These are phyloP conservation scores for Drosophila chauvacae DNA, from an alignment of 1,140 invertebrate species.

Conservation along the genomic window DNA sequence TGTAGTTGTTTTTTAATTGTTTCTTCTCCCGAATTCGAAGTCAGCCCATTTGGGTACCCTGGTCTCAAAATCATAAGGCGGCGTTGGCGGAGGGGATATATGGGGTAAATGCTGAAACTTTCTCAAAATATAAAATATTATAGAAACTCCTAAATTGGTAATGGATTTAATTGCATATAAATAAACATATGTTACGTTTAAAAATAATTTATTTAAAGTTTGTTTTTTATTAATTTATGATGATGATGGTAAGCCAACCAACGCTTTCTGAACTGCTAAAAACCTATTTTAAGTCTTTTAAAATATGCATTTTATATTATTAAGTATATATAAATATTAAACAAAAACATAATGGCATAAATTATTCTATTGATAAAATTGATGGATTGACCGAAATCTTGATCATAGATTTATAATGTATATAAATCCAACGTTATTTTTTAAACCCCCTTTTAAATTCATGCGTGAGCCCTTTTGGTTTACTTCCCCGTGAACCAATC, in stretches of 20 bases:
- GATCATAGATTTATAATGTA: background rate
- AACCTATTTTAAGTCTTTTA: too few relatives aligned
- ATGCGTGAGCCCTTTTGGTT: background rate
- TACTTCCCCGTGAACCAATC: conserved; percentile 14
- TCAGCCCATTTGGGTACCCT: background rate
- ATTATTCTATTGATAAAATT: too few relatives aligned
- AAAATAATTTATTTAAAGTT: too few relatives aligned
- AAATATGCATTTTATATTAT: too few relatives aligned
- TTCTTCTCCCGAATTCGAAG: background rate
- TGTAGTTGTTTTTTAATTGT: conserved; percentile 7
- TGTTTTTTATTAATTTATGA: too few relatives aligned
- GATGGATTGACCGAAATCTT: too few relatives aligned
- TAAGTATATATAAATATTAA: too few relatives aligned
- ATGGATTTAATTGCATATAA: background rate
- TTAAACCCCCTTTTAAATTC: background rate
- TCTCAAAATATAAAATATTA: background rate
- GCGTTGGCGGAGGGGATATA: background rate
- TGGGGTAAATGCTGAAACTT: background rate
- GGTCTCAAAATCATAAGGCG: background rate
- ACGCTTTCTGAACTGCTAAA: too few relatives aligned
- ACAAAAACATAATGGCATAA: too few relatives aligned
- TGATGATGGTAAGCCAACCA: too few relatives aligned
- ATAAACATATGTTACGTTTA: too few relatives aligned
- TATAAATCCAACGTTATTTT: background rate
- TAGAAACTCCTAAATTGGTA: background rate